Percentiles rank a stretch among this genome's conserved stretches.
Conservation (phyloP, 92 coral and sea anemone genomes). For the Micromussa lordhowensis region DNA sequence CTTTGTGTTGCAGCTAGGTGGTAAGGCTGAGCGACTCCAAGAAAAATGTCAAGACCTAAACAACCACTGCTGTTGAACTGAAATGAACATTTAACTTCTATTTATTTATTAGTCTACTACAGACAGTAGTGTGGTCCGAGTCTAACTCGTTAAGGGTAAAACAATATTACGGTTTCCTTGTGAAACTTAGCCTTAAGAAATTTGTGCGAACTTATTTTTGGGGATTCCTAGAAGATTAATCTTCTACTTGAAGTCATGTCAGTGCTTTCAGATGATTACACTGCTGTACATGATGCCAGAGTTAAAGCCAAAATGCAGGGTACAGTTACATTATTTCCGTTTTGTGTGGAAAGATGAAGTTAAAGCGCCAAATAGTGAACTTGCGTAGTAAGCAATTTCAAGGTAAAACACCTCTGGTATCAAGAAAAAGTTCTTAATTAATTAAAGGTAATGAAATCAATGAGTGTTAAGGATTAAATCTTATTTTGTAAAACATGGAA, state of each 20-base stretch:
- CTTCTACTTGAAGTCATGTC: background rate
- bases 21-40: slow-evolving; percentile 93
- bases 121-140: background rate
- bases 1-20: slow-evolving; percentile 86
- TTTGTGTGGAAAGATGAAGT: too few species aligned
- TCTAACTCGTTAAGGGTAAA: background rate
- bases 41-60: slow-evolving; percentile 67
- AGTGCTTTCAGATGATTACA: background rate
- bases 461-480: background rate
- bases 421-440: background rate
- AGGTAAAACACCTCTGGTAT: background rate
- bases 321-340: too few species aligned
- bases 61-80: slow-evolving; percentile 69
- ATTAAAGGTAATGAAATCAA: background rate
- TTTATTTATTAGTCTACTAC: background rate
- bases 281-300: background rate
- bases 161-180: background rate
- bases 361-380: too few species aligned
- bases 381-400: background rate
- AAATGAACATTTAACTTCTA: background rate
- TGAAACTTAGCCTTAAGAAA: background rate
- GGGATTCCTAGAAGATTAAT: background rate
- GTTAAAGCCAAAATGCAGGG: background rate
- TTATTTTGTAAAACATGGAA: background rate
- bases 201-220: background rate